Evolutionary conservation across 2,113 vertebrate species (phyloP).

Genomic region (Pipa parva): DNA sequence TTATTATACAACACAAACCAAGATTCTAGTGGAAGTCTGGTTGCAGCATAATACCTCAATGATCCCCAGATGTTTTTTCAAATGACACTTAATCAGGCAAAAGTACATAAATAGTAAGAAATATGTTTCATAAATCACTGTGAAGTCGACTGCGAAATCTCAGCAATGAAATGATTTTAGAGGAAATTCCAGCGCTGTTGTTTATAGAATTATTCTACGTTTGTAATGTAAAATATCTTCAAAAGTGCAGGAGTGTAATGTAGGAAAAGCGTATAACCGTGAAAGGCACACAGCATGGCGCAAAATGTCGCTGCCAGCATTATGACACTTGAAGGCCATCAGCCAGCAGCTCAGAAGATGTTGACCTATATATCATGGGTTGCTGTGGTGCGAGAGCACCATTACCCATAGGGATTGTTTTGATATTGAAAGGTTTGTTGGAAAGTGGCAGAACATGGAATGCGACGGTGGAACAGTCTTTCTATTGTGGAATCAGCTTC

Average conservation of each 20-base stretch:
- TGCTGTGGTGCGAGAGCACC: slow-evolving; percentile 11
- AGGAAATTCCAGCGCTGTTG: slow-evolving; percentile 34
- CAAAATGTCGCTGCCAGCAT: slow-evolving; percentile 1
- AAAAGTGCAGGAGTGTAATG: slow-evolving; percentile 31
- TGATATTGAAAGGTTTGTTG: slow-evolving; percentile 27
- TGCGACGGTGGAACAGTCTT: slow-evolving; percentile 24
- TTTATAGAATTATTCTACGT: slow-evolving; percentile 31
- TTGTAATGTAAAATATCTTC: slow-evolving; percentile 25
- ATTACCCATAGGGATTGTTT: slow-evolving; percentile 25
- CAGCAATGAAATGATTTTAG: slow-evolving; percentile 30
- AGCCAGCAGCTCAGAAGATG: slow-evolving; percentile 3
- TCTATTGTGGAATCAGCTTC: slow-evolving; percentile 16
- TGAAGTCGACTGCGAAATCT: slow-evolving; percentile 20
- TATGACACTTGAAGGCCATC: not conserved
- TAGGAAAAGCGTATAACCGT: slow-evolving; percentile 11
- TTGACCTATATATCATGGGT: slow-evolving; percentile 33
- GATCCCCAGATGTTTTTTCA: slow-evolving; percentile 41
- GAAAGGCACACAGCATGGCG: slow-evolving; percentile 16
- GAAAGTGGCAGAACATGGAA: slow-evolving; percentile 16
- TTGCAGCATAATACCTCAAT: slow-evolving; percentile 25
- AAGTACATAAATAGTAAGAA: slow-evolving; percentile 24
- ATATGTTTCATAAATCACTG: slow-evolving; percentile 34
- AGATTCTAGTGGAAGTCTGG: slow-evolving; percentile 36
- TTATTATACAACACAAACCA: slow-evolving; percentile 32
- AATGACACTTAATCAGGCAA: slow-evolving; percentile 28